These are phyloP conservation scores for Orchesella flavescens DNA, from an alignment of 2,888 invertebrate species.

Conservation along the genomic window DNA sequence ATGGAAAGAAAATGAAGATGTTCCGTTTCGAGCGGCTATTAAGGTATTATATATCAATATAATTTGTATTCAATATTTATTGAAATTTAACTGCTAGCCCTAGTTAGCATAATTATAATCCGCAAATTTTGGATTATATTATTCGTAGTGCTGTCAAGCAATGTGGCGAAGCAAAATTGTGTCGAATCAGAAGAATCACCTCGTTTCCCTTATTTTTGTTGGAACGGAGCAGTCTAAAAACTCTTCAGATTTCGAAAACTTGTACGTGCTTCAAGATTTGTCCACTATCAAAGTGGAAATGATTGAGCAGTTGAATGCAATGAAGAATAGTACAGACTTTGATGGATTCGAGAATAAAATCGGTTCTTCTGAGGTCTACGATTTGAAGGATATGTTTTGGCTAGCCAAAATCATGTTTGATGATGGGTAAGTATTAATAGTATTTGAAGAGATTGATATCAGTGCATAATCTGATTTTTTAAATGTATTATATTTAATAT, in stretches of 20 bases:
- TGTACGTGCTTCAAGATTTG: conserved; percentile 67
- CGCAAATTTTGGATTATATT: background rate
- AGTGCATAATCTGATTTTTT: background rate
- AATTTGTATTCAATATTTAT: background rate
- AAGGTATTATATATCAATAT: conserved; percentile 57
- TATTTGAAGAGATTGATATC: background rate
- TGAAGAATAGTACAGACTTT: conserved; percentile 58
- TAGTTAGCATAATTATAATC: no score
- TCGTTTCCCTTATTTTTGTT: conserved; percentile 65
- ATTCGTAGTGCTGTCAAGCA: conserved; percentile 67
- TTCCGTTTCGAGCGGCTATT: conserved; percentile 66
- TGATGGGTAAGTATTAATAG: conserved; percentile 60
- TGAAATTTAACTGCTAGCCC: no score
- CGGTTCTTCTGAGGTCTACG: conserved; percentile 59
- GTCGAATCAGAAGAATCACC: conserved; percentile 58
- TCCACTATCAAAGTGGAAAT: conserved; percentile 61
- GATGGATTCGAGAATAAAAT: conserved; percentile 66
- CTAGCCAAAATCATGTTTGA: conserved; percentile 66
- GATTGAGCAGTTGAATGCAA: conserved; percentile 66
- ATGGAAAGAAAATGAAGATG: conserved; percentile 61
- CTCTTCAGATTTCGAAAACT: conserved; percentile 59
- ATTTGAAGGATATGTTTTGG: conserved; percentile 70
- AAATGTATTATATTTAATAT: background rate
- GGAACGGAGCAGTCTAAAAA: conserved; percentile 68
- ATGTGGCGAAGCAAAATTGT: conserved; percentile 69